Percentiles rank a stretch among this genome's conserved stretches.
These are phyloP conservation scores for Drosophila bifasciata DNA, from an alignment of 1,140 invertebrate genomes.

Conservation along the genomic window DNA sequence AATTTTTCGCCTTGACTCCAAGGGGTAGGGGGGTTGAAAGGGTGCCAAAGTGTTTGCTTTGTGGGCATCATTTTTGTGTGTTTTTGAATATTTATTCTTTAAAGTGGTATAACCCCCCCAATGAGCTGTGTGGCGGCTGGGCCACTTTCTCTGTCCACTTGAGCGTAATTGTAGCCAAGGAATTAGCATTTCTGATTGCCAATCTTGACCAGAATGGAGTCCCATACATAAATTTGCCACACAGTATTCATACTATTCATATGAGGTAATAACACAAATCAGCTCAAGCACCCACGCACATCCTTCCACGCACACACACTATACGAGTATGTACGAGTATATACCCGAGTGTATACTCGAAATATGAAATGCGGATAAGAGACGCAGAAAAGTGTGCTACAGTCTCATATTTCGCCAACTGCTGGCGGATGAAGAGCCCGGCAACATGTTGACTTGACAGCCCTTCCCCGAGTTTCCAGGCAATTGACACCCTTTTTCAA, in stretches of 20 bases:
- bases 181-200: conserved; percentile 54
- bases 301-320: not conserved
- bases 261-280: conserved; percentile 35
- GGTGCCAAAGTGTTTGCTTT: conserved; percentile 35
- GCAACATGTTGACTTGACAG: conserved; percentile 82
- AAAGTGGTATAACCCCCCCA: conserved; percentile 1
- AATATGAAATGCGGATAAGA: conserved; percentile 26
- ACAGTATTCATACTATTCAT: conserved; percentile 27
- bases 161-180: conserved; percentile 12
- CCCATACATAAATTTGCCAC: conserved; percentile 54
- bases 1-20: conserved; percentile 54
- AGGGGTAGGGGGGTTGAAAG: conserved; percentile 34
- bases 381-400: conserved; percentile 38
- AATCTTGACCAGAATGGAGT: conserved; percentile 10
- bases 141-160: too few relatives aligned
- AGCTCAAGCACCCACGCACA: conserved; percentile 7
- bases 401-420: conserved; percentile 69
- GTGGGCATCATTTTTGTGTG: conserved; percentile 27
- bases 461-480: conserved; percentile 46
- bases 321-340: not conserved
- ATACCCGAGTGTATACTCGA: not conserved
- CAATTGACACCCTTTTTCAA: conserved; percentile 81
- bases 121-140: not conserved
- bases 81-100: conserved; percentile 24
- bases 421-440: conserved; percentile 46